Evolutionary conservation across 2,113 vertebrate genomes (phyloP), one percentile per base, ranked within the genome.

Genomic region (Mustela lutreola): DNA sequence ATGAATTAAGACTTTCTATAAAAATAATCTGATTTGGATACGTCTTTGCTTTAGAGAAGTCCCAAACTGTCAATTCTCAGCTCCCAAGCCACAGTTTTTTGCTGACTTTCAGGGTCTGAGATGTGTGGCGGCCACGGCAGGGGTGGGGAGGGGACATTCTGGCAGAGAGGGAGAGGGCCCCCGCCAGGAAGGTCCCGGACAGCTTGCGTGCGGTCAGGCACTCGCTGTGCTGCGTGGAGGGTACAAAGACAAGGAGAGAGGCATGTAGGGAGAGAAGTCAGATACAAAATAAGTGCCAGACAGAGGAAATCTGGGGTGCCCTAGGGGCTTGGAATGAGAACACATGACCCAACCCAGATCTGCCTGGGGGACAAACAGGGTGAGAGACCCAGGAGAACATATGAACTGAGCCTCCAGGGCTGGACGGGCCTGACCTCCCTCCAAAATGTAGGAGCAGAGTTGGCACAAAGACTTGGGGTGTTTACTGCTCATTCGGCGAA

Each of bases 21-120:
- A 67, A 83, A 97, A 82, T 90, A 84, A 84, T 94, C 86, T 56
- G 83, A 56, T 83, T 71, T 92, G 73, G 58, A 62, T 58, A 62
- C 31, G 10, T n/a, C 48, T 93, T 87, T 95, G 70, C 70, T 81
- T 95, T 92, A 81, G 84, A 67, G 39, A 82, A 91, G 42, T 63
- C 76, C 33, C 45, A 76, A 82, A 53, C n/a, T 28, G 31, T 67
- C 53, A 5, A 2, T 93, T 87, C 60, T 88, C 58, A 50, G 62
- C 31, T 53, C 71, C 16, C 2, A 33, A 80, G n/a, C n/a, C 73
- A 33, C 7, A 18, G 33, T 11, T 75, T 63, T 65, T 85, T 60
- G 14, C 86, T 45, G 36, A 81, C 12, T 42, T 79, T 65, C 15
- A 2, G 5, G 45, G 22, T 60, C 81, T 91, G 85, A 91, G 81